Evolutionary conservation across 1,140 invertebrate species (phyloP), one percentile per base, ranked within the genome.

Genomic region (Hylaeus anthracinus): DNA sequence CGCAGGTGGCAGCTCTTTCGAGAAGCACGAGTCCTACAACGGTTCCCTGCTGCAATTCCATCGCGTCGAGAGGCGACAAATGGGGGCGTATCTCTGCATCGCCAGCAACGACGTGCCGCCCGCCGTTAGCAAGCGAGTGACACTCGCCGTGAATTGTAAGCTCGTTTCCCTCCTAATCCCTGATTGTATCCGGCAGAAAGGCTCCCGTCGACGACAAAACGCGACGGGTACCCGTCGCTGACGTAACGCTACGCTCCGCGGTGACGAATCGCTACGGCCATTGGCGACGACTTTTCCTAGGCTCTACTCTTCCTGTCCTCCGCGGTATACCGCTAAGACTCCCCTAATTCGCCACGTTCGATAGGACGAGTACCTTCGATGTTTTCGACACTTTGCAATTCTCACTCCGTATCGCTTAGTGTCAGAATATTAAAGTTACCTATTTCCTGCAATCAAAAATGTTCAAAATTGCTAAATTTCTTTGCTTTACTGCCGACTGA

Each of bases 91-190:
- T 92, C 95, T 97, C 81, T 98, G 97, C 93, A 98, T 98, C 86
- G 97, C 97, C 48, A 97, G 96, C 88, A 98, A 98, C 92, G 97
- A 98, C 92, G 97, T 98, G 41, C 97, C 97, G 78, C 97, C 97
- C 45, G 97, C 97, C 14, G 97, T 98, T 88, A 97, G 97, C 94
- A 98, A 97, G 92, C 94, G 97, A 85, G 97, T 98, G 82, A 96
- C 96, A 66, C 94, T 98, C 61, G 96, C 96, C 91, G 97, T 98
- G 73, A 97, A 98, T 92, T 98, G 97, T 98, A 94, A 97, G 97
- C 70, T 66, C 56, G 66, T 75, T 76, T 83, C 53, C 26, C 43
- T 79, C 60, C 70, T 71, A 67, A 73, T 79, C 56, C 55, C n/a
- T 74, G 48, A 86, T 83, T 77, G 66, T 74, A 39, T 60, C 26